Conservation (phyloP, 2,113 vertebrate genomes). For the Antennarius striatus region DNA sequence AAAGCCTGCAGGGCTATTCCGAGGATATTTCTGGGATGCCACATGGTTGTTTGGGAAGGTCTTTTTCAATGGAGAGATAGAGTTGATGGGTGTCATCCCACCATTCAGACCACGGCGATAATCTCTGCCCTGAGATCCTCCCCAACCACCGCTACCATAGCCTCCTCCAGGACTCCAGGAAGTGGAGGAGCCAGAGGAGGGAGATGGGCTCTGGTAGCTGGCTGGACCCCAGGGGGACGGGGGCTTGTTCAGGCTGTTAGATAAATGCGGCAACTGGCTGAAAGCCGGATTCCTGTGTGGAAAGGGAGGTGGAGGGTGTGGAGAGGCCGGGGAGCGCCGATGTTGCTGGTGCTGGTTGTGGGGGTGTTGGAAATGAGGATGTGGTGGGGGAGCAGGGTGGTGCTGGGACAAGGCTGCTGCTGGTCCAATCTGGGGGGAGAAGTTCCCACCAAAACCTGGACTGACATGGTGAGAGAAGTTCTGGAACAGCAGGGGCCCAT, state of each 20-base stretch:
- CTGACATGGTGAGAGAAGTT: conserved; percentile 99
- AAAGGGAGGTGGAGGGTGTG: conserved; percentile 94
- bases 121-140: conserved; percentile 95
- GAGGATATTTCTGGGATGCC: conserved; percentile 95
- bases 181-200: conserved; percentile 90
- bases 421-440: conserved; percentile 96
- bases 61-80: conserved; percentile 98
- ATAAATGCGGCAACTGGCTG: conserved; percentile 96
- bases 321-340: conserved; percentile 94
- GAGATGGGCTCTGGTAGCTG: conserved; percentile 97
- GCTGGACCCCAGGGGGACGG: conserved; percentile 94
- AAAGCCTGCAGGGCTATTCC: conserved; percentile 91
- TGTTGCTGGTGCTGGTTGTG: conserved; percentile 99
- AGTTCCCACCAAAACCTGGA: conserved; percentile 96
- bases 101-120: conserved; percentile 95
- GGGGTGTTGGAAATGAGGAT: conserved; percentile 96
- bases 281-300: conserved; percentile 96
- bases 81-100: conserved; percentile 95
- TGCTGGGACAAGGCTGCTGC: conserved; percentile 89
- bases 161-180: conserved; percentile 97
- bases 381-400: conserved; percentile 92
- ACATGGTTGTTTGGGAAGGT: conserved; percentile 98
- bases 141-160: conserved; percentile 92
- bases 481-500: conserved; percentile 96
- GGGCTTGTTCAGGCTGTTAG: conserved; percentile 97